Conservation (phyloP, 2,888 invertebrate species). For the Melieria crassipennis region DNA sequence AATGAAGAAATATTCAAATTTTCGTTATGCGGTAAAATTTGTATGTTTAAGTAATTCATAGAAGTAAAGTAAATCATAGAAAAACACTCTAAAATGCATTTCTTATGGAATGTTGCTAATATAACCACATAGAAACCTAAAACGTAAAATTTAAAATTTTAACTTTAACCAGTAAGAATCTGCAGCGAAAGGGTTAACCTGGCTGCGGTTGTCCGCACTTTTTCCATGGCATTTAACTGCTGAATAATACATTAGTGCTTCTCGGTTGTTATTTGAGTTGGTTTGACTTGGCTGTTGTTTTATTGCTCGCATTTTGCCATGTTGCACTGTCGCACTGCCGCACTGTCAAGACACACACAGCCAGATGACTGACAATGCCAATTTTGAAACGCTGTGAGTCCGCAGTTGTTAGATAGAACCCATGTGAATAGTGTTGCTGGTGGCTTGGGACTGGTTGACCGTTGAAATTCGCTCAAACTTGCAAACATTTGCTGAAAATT, state of each 20-base stretch:
- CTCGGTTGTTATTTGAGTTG: background rate
- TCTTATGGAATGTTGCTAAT: too few species aligned
- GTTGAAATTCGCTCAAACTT: too few species aligned
- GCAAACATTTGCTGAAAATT: too few species aligned
- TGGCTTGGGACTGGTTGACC: too few species aligned
- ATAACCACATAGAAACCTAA: too few species aligned
- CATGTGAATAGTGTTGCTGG: background rate
- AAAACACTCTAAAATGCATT: too few species aligned
- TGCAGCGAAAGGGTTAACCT: background rate
- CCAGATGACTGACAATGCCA: background rate
- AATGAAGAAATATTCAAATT: too few species aligned
- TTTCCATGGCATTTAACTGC: slow-evolving; percentile 10
- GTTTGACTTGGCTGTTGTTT: too few species aligned
- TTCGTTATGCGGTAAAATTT: too few species aligned
- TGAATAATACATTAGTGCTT: slow-evolving; percentile 6
- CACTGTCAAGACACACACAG: background rate
- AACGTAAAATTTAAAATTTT: background rate
- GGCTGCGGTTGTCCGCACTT: background rate
- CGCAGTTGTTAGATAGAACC: background rate
- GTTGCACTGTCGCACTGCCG: background rate
- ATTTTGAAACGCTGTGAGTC: background rate
- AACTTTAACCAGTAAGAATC: too few species aligned
- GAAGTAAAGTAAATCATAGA: too few species aligned
- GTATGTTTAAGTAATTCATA: too few species aligned
- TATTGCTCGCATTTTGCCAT: background rate